Percentiles rank a stretch among this genome's conserved stretches.
These are phyloP conservation scores for Martes martes DNA, from an alignment of 2,113 vertebrate genomes.

Conservation along the genomic window DNA sequence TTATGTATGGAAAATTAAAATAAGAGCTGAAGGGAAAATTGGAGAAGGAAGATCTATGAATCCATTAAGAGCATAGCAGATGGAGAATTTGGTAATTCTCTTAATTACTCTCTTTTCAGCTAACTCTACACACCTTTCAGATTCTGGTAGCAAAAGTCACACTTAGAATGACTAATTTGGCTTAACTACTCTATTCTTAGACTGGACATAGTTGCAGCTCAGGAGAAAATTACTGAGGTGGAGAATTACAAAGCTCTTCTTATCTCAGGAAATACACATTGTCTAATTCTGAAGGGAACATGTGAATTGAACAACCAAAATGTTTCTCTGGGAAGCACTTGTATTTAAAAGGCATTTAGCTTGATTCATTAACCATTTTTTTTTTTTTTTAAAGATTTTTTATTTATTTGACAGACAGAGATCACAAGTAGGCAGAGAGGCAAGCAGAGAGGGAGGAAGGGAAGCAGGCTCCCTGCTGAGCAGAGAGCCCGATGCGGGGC, in stretches of 20 bases:
- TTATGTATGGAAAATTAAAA: neutral
- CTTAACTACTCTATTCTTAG: slow-evolving; percentile 23
- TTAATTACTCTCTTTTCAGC: neutral
- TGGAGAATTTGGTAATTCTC: neutral
- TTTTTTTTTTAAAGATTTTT: too few species aligned
- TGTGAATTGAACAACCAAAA: neutral
- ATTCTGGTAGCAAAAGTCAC: neutral
- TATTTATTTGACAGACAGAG: too few species aligned
- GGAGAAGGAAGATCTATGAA: neutral
- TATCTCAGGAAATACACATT: slow-evolving; percentile 43
- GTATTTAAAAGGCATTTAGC: neutral
- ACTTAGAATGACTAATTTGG: neutral
- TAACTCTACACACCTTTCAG: neutral
- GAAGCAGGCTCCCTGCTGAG: too few species aligned
- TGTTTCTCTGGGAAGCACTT: neutral
- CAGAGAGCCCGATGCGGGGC: too few species aligned
- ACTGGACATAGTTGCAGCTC: neutral
- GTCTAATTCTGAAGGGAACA: slow-evolving; percentile 11
- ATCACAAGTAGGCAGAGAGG: too few species aligned
- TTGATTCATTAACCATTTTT: slow-evolving; percentile 20
- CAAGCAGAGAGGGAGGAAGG: too few species aligned
- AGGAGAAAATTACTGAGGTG: neutral
- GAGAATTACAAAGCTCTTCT: slow-evolving; percentile 39
- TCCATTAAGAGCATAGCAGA: neutral
- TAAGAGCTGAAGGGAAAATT: neutral